Percentiles rank a stretch among this genome's conserved stretches.
Conservation (phyloP, 2,113 vertebrate species). For the Istiophorus platypterus region DNA sequence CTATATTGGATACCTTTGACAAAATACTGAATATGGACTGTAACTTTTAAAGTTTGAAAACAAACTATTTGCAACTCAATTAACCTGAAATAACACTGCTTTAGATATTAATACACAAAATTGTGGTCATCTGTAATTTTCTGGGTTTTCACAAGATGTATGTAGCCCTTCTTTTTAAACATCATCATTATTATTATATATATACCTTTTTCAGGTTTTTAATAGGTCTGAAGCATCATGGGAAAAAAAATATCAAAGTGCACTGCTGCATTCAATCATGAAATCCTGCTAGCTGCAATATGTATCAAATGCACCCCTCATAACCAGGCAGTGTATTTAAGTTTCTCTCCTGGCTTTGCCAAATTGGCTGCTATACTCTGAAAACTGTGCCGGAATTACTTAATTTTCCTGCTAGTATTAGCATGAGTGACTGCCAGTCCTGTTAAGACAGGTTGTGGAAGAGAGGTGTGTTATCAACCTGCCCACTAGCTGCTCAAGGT, state of each 20-base stretch:
- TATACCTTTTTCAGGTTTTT: no score
- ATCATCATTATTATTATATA: no score
- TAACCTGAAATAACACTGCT: not conserved
- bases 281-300: not conserved
- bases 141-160: not conserved
- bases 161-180: not conserved
- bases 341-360: not conserved
- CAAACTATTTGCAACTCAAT: not conserved
- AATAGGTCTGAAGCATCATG: no score
- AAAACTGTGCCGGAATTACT: not conserved
- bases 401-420: not conserved
- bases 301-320: not conserved
- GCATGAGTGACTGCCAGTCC: conserved; percentile 1
- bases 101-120: not conserved
- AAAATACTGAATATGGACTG: not conserved
- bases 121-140: not conserved
- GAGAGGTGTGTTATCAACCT: not conserved
- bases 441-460: not conserved
- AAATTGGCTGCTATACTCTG: not conserved
- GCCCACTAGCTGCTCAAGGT: not conserved
- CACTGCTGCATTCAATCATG: not conserved
- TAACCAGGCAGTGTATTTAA: not conserved
- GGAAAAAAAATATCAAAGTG: not conserved
- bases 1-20: conserved; percentile 4
- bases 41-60: conserved; percentile 7